Conservation (phyloP, 2,113 vertebrate genomes). For the Chaetodon trifascialis region DNA sequence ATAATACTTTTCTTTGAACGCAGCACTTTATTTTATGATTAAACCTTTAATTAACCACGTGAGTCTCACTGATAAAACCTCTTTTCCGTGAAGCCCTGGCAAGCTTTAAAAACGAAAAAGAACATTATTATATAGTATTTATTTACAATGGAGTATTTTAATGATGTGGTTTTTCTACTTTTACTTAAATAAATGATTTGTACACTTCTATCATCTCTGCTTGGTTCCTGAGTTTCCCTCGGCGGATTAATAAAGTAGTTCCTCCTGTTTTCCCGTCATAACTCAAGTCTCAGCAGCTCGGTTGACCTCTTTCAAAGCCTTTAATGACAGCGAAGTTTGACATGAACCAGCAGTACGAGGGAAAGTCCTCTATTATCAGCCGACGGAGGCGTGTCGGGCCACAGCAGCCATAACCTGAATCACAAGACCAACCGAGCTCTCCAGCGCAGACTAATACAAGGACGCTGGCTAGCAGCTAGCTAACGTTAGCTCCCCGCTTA, state of each 20-base stretch:
- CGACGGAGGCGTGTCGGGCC: too few relatives aligned
- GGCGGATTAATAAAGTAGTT: too few relatives aligned
- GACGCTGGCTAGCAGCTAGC: too few relatives aligned
- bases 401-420: neutral
- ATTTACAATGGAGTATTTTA: neutral
- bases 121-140: too few relatives aligned
- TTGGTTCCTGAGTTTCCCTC: neutral
- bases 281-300: neutral
- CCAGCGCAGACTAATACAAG: neutral
- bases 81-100: too few relatives aligned
- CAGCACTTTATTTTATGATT: too few relatives aligned
- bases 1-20: too few relatives aligned
- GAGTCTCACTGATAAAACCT: too few relatives aligned
- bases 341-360: neutral
- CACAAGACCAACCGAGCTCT: neutral
- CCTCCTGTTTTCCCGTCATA: neutral
- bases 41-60: too few relatives aligned
- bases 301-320: neutral
- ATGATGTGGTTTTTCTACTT: neutral
- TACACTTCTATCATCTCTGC: neutral
- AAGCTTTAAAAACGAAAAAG: too few relatives aligned
- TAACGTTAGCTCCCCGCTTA: neutral
- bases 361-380: neutral
- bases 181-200: neutral
- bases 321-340: neutral